These are phyloP conservation scores for Pygocentrus nattereri DNA, from an alignment of 2,797 vertebrate genomes.

Conservation along the genomic window DNA sequence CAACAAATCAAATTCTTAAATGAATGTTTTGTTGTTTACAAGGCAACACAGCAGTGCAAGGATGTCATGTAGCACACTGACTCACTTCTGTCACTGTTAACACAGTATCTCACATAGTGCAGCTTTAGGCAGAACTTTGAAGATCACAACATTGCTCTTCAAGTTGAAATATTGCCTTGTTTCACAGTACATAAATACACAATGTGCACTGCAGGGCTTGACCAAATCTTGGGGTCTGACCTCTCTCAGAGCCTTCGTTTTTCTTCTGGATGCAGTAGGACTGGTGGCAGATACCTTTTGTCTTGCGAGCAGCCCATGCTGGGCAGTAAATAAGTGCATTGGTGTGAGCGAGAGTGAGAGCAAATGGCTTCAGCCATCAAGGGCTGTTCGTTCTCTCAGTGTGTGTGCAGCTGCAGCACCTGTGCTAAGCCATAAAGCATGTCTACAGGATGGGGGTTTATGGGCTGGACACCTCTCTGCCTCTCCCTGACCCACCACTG, in stretches of 20 bases:
- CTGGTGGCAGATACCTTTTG: constrained; percentile 31
- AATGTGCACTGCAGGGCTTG: constrained; percentile 32
- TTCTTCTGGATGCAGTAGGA: not conserved
- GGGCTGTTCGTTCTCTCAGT: constrained; percentile 49
- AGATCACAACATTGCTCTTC: not conserved
- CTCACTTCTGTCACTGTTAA: too few species aligned
- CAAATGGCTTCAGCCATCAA: constrained; percentile 59
- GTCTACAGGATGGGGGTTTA: constrained; percentile 54
- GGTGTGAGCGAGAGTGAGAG: constrained; percentile 54
- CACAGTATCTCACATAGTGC: too few species aligned
- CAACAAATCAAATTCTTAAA: too few species aligned
- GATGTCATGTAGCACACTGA: too few species aligned
- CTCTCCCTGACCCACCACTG: constrained; percentile 57
- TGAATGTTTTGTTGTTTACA: too few species aligned
- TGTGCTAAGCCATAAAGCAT: constrained; percentile 64
- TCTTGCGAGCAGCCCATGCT: constrained; percentile 52
- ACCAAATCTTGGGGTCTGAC: constrained; percentile 27
- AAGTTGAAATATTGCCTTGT: not conserved
- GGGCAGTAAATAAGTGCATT: constrained; percentile 48
- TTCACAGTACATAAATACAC: not conserved
- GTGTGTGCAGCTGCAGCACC: constrained; percentile 58
- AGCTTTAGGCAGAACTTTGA: not conserved
- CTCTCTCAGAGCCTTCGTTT: constrained; percentile 19
- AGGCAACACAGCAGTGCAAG: too few species aligned
- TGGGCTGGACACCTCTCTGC: constrained; percentile 53